A percentile compares a stretch with the other conserved stretches of the same genome.
These are phyloP conservation scores for Ophion slaviceki DNA, from an alignment of 2,888 invertebrate genomes.

Conservation along the genomic window DNA sequence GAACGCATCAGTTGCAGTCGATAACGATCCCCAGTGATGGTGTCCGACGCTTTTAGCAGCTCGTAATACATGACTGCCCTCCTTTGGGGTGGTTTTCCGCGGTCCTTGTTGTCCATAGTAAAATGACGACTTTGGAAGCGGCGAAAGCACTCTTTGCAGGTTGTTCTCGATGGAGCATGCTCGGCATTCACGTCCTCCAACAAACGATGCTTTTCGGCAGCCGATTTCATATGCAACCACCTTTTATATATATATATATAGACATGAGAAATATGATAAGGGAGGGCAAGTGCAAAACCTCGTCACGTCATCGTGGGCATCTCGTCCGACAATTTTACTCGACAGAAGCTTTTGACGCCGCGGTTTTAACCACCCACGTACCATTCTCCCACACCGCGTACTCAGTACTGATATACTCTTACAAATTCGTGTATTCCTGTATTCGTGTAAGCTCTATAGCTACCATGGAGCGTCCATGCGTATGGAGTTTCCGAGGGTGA, in stretches of 20 bases:
- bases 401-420: background rate
- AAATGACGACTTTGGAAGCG: background rate
- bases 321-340: slow-evolving; percentile 2
- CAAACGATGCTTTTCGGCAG: background rate
- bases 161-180: background rate
- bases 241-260: background rate
- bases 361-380: background rate
- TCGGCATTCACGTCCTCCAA: background rate
- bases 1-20: background rate
- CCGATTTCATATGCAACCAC: background rate
- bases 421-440: background rate
- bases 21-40: background rate
- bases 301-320: slow-evolving; percentile 52
- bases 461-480: background rate
- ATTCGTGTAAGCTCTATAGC: background rate
- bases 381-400: background rate
- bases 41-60: background rate
- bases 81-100: background rate
- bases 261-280: slow-evolving; percentile 18
- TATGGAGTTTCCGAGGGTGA: background rate
- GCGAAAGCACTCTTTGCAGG: background rate
- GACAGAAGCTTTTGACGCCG: background rate
- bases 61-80: background rate
- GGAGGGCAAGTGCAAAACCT: slow-evolving; percentile 61
- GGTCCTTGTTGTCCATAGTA: background rate